Evolutionary conservation across 2,113 vertebrate genomes (phyloP).

Genomic region (Protobothrops mucrosquamatus): DNA sequence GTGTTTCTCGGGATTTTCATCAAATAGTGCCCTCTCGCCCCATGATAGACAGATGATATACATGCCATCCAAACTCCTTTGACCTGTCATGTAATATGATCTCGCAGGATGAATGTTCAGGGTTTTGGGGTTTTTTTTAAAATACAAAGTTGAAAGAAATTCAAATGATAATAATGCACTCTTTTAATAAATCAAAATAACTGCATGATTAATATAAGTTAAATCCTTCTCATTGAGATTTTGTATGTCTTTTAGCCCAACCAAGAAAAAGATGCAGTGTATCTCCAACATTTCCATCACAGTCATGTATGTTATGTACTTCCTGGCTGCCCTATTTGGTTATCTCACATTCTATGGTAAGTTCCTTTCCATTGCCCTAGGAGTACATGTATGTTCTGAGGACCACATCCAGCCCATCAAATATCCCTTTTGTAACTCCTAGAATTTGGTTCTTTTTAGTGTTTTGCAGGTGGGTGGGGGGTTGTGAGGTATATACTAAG

Average conservation of each 20-base stretch:
- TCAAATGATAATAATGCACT: background rate
- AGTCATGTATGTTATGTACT: constrained; percentile 97
- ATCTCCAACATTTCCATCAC: constrained; percentile 93
- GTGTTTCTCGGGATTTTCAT: background rate
- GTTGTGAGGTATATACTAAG: background rate
- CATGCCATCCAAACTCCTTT: background rate
- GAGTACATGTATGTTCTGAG: background rate
- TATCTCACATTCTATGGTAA: constrained; percentile 98
- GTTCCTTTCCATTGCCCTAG: background rate
- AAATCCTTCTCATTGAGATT: background rate
- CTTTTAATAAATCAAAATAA: background rate
- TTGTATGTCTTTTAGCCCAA: constrained; percentile 73
- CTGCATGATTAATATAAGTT: background rate
- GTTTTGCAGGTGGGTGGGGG: background rate
- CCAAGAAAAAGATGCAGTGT: constrained; percentile 90
- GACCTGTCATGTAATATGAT: background rate
- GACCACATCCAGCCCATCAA: background rate
- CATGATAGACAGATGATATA: background rate
- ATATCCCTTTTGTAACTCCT: background rate
- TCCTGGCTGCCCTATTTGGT: constrained; percentile 95
- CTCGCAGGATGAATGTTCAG: background rate
- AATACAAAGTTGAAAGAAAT: background rate
- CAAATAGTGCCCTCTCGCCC: background rate
- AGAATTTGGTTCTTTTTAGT: background rate
- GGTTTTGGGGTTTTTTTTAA: background rate